These are phyloP conservation scores for Brachionus calyciflorus DNA, from an alignment of 1,140 invertebrate genomes.

Conservation along the genomic window DNA sequence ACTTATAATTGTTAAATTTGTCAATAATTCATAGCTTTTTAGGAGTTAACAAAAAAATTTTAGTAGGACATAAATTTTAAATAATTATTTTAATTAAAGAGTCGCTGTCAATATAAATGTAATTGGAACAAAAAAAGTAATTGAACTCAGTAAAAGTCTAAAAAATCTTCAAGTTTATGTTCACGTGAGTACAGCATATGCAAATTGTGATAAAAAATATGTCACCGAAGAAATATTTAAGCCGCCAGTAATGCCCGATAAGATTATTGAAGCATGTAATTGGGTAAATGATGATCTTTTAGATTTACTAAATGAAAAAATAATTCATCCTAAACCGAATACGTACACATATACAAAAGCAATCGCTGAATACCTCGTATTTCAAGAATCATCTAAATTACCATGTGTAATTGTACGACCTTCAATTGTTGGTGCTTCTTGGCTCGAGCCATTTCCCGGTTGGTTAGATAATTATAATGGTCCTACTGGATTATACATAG, in stretches of 20 bases:
- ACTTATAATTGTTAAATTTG: no score
- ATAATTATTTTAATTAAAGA: constrained; percentile 83
- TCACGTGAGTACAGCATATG: constrained; percentile 64
- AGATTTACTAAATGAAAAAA: constrained; percentile 70
- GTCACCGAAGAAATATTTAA: constrained; percentile 72
- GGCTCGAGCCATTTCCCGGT: constrained; percentile 76
- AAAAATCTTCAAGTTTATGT: constrained; percentile 61
- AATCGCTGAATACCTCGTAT: constrained; percentile 70
- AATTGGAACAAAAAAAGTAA: constrained; percentile 59
- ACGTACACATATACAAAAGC: constrained; percentile 82
- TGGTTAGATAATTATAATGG: constrained; percentile 60
- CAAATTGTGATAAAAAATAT: constrained; percentile 62
- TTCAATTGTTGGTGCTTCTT: constrained; percentile 82
- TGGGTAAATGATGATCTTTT: constrained; percentile 66
- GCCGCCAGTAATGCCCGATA: constrained; percentile 79
- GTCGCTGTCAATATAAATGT: constrained; percentile 63
- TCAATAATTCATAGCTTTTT: no score
- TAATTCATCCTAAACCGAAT: constrained; percentile 72
- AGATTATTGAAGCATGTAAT: constrained; percentile 80
- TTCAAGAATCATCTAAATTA: constrained; percentile 69
- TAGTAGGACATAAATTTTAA: neutral
- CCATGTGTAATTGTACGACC: constrained; percentile 77
- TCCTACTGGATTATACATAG: constrained; percentile 53
- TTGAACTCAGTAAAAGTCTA: constrained; percentile 59
- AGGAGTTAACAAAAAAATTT: neutral